phyloP scores from a whole-genome alignment of 35 echinoderm and acorn worm species.

The Acanthaster planci region DNA sequence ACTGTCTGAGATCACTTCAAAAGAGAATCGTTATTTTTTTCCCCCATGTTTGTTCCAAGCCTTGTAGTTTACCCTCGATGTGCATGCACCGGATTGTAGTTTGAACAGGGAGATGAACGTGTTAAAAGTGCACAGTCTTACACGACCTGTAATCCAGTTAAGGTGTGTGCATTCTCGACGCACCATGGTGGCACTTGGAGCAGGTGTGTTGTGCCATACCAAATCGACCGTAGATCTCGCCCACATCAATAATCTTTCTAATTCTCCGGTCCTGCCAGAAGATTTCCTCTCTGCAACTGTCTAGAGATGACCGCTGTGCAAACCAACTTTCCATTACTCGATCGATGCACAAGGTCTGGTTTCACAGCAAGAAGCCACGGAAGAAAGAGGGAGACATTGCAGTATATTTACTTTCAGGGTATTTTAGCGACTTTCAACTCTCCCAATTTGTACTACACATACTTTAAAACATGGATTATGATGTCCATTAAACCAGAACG shows the following conservation, averaged over 20 bases:
- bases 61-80: not conserved
- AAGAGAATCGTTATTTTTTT: not conserved
- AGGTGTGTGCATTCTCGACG: not conserved
- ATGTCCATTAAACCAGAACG: not conserved
- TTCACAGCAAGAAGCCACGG: not conserved
- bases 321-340: slow-evolving; percentile 26
- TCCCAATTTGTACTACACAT: not conserved
- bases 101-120: not conserved
- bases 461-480: not conserved
- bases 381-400: not conserved
- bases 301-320: not conserved
- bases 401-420: not conserved
- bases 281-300: not conserved
- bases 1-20: not conserved
- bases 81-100: not conserved
- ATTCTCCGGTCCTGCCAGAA: not conserved
- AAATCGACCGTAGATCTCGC: not conserved
- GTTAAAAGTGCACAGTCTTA: not conserved
- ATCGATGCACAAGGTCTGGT: slow-evolving; percentile 4
- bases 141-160: not conserved
- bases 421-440: not conserved
- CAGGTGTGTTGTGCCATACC: slow-evolving; percentile 3
- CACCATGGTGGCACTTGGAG: not conserved
- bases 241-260: slow-evolving; percentile 34
- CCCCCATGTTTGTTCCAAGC: not conserved